Conservation (phyloP, 2,797 vertebrate genomes). For the Melanotaenia pygmaea region DNA sequence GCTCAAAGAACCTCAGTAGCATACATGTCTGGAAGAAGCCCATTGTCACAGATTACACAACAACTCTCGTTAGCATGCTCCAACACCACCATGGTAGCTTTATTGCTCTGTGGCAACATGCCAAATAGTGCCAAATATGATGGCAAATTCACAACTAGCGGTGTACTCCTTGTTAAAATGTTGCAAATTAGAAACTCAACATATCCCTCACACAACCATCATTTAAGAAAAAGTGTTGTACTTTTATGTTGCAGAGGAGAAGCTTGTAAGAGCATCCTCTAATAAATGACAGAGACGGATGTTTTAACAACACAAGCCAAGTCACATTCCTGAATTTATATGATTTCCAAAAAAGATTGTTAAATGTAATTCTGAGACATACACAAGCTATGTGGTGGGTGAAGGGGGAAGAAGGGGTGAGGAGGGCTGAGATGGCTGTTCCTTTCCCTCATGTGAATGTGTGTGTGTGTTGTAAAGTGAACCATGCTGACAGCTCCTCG, state of each 20-base stretch:
- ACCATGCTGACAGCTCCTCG: conserved; percentile 69
- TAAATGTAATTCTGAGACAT: conserved; percentile 29
- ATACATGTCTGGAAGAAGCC: conserved; percentile 53
- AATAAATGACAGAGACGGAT: conserved; percentile 1
- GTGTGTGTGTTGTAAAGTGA: conserved; percentile 74
- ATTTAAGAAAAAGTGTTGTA: conserved; percentile 9
- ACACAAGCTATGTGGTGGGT: conserved; percentile 17
- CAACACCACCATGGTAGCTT: conserved; percentile 1
- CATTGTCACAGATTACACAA: conserved; percentile 37
- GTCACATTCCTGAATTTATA: not conserved
- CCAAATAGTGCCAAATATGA: not conserved
- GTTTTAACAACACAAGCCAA: conserved; percentile 7
- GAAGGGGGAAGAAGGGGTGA: conserved; percentile 8
- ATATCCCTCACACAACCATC: conserved; percentile 2
- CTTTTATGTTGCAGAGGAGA: conserved; percentile 3
- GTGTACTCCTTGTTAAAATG: not conserved
- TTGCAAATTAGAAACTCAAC: conserved; percentile 7
- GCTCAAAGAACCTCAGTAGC: conserved; percentile 56
- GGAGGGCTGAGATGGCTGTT: conserved; percentile 44
- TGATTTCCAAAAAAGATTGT: not conserved
- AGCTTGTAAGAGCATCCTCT: not conserved
- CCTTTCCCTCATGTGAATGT: conserved; percentile 51
- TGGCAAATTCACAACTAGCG: conserved; percentile 5
- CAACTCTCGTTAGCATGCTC: conserved; percentile 39
- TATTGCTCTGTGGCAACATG: conserved; percentile 5